Percentiles rank a stretch among this genome's conserved stretches.
phyloP scores from a whole-genome alignment of 2,888 invertebrate species.

The Hemaris fuciformis region DNA sequence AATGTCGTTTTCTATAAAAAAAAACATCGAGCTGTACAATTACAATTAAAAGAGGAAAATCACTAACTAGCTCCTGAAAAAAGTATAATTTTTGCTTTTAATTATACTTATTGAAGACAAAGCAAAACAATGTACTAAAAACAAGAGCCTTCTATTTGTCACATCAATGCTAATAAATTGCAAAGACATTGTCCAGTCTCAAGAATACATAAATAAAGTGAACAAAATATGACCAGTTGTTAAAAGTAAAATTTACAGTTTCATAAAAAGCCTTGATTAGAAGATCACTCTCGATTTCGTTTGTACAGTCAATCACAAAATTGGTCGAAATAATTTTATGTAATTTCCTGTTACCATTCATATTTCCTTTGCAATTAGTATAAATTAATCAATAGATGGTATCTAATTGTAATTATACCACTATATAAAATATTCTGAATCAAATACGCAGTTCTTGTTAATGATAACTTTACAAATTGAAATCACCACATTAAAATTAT shows the following conservation, averaged over 20 bases:
- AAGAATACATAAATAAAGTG: not conserved
- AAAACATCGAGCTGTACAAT: too few relatives aligned
- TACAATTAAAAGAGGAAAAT: not conserved
- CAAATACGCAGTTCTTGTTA: not conserved
- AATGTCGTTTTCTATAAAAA: too few relatives aligned
- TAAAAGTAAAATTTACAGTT: slow-evolving; percentile 30
- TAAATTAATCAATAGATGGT: slow-evolving; percentile 5
- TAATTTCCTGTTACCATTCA: slow-evolving; percentile 4
- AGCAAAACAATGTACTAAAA: not conserved
- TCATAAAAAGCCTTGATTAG: slow-evolving; percentile 46
- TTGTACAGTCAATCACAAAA: slow-evolving; percentile 32
- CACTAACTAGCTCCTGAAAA: not conserved
- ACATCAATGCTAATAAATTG: too few relatives aligned
- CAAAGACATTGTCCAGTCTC: too few relatives aligned
- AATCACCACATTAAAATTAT: too few relatives aligned
- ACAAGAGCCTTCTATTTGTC: too few relatives aligned
- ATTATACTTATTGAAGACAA: not conserved
- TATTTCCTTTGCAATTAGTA: slow-evolving; percentile 7
- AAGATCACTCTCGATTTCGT: slow-evolving; percentile 56
- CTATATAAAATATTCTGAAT: not conserved
- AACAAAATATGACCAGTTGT: not conserved
- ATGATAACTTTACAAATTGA: not conserved
- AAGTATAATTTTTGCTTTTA: not conserved
- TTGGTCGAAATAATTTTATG: slow-evolving; percentile 11
- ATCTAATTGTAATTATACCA: not conserved